phyloP scores from a whole-genome alignment of 2,888 invertebrate genomes.

The Ramazzottius varieornatus region DNA sequence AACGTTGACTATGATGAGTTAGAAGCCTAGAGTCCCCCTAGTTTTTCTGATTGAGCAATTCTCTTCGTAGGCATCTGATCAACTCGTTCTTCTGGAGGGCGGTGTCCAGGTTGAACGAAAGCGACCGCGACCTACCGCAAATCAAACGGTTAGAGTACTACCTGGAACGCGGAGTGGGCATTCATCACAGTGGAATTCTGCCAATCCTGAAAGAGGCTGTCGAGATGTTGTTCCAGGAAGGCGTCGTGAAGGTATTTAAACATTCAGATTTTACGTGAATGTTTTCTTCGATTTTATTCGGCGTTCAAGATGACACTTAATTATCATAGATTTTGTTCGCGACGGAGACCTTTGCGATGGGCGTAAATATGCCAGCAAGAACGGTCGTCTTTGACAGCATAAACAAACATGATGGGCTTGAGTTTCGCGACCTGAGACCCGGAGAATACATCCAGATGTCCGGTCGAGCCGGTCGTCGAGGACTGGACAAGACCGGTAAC shows the following conservation, averaged over 20 bases:
- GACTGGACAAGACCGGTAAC: conserved; percentile 70
- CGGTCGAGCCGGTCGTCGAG: conserved; percentile 77
- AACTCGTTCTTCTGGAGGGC: conserved; percentile 59
- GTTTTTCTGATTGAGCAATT: too few relatives aligned
- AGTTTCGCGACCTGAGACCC: conserved; percentile 45
- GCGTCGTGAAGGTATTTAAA: conserved; percentile 49
- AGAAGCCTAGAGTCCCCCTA: too few relatives aligned
- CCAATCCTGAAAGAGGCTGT: conserved; percentile 97
- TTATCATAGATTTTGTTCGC: conserved; percentile 77
- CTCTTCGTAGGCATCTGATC: conserved; percentile 30
- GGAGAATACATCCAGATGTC: conserved; percentile 98
- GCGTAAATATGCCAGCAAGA: conserved; percentile 95
- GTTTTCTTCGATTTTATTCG: neutral
- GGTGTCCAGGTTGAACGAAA: conserved; percentile 49
- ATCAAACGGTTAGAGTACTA: conserved; percentile 39
- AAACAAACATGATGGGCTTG: conserved; percentile 63
- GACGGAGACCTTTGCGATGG: conserved; percentile 99
- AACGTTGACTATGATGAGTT: too few relatives aligned
- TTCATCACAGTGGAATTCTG: conserved; percentile 90
- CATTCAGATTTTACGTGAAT: too few relatives aligned
- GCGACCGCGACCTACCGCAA: conserved; percentile 56
- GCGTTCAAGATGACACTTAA: neutral
- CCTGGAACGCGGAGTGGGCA: conserved; percentile 61
- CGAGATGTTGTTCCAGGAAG: conserved; percentile 78
- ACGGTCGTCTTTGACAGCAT: conserved; percentile 86